Conservation (phyloP, 2,888 invertebrate genomes). For the Drosophila nr. perissopoda region DNA sequence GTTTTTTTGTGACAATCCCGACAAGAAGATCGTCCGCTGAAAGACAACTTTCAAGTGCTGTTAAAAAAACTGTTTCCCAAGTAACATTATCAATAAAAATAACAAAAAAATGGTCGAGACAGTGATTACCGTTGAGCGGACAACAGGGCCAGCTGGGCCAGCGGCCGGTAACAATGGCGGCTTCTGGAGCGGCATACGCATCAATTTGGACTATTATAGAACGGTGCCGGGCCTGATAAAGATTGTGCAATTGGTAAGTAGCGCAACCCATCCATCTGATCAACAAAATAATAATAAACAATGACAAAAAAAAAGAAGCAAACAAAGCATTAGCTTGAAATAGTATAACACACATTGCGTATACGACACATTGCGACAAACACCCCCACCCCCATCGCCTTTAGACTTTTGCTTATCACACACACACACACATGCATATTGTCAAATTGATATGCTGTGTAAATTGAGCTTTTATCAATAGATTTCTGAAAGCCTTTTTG, state of each 20-base stretch:
- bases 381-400: not conserved
- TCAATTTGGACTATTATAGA: constrained; percentile 92
- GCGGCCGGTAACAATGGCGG: constrained; percentile 82
- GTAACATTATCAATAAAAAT: constrained; percentile 14
- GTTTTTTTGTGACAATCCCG: constrained; percentile 57
- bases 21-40: constrained; percentile 17
- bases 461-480: constrained; percentile 55
- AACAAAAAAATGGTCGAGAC: constrained; percentile 91
- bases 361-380: constrained; percentile 5
- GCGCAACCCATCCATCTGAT: not conserved
- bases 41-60: constrained; percentile 42
- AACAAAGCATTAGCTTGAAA: constrained; percentile 3
- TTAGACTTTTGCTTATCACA: constrained; percentile 24
- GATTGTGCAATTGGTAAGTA: constrained; percentile 92
- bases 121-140: constrained; percentile 91
- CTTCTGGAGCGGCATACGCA: constrained; percentile 89
- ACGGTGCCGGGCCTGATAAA: constrained; percentile 93
- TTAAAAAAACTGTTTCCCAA: constrained; percentile 57
- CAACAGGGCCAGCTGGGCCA: constrained; percentile 84
- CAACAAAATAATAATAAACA: not conserved
- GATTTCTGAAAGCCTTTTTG: constrained; percentile 38
- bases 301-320: not conserved
- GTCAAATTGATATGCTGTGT: constrained; percentile 43
- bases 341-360: constrained; percentile 6
- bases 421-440: not conserved